Conservation (phyloP, 2,113 vertebrate genomes). For the Scytalopus superciliaris region DNA sequence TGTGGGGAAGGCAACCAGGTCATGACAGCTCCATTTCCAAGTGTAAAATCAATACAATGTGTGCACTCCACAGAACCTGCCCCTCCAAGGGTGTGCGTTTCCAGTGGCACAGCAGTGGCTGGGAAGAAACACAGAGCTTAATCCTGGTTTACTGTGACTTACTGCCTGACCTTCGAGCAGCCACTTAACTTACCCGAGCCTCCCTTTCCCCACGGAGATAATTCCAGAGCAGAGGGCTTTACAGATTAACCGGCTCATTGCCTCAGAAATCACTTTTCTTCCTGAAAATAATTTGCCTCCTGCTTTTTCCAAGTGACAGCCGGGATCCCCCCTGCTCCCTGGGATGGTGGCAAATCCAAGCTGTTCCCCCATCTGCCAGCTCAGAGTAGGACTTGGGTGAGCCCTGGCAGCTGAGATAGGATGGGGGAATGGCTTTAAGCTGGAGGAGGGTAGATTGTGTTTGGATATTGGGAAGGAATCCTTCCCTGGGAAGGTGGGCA, state of each 20-base stretch:
- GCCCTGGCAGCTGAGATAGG: neutral
- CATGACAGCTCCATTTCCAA: fast-evolving
- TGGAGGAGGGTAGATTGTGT: fast-evolving
- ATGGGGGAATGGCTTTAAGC: neutral
- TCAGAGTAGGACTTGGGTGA: fast-evolving
- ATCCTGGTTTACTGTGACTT: neutral
- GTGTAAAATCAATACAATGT: fast-evolving
- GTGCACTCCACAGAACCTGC: fast-evolving
- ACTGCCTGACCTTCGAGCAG: neutral
- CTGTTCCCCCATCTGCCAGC: neutral
- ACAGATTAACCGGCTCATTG: neutral
- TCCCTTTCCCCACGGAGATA: neutral
- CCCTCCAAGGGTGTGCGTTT: neutral
- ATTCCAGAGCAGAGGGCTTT: neutral
- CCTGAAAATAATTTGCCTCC: neutral
- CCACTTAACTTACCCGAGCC: neutral
- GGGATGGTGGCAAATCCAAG: neutral
- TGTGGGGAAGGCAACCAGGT: fast-evolving
- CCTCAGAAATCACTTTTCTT: neutral
- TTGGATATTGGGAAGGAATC: neutral
- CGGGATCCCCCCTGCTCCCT: neutral
- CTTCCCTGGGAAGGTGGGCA: neutral
- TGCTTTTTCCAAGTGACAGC: neutral
- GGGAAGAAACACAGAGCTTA: neutral
- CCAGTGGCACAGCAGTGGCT: neutral